Conservation (phyloP, 2,113 vertebrate species). For the Dipodomys spectabilis region DNA sequence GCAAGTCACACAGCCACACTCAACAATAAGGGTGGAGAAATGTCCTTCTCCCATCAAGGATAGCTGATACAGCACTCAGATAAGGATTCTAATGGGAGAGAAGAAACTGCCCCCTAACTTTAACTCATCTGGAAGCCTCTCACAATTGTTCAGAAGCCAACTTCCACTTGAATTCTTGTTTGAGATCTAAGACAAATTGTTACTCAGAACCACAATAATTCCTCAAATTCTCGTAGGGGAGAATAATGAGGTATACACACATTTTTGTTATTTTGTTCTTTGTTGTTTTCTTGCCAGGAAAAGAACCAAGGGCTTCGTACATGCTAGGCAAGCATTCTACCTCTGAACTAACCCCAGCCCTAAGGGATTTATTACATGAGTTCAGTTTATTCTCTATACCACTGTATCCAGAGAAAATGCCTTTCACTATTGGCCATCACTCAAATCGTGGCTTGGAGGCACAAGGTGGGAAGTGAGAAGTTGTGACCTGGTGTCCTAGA, state of each 20-base stretch:
- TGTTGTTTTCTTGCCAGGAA: not conserved
- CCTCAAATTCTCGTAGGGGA: not conserved
- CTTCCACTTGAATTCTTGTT: not conserved
- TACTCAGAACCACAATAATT: not conserved
- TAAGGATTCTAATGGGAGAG: not conserved
- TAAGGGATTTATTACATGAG: not conserved
- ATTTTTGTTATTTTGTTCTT: not conserved
- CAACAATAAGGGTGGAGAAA: no score
- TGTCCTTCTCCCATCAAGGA: not conserved
- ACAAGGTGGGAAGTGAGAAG: not conserved
- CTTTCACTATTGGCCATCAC: not conserved
- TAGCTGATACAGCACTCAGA: not conserved
- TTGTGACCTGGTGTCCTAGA: not conserved
- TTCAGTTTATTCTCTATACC: not conserved
- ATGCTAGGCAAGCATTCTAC: not conserved
- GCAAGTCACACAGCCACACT: not conserved
- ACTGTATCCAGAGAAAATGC: not conserved
- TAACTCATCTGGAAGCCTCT: not conserved
- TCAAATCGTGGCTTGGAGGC: not conserved
- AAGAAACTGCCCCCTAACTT: not conserved
- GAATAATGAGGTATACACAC: not conserved
- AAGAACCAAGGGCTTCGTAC: not conserved
- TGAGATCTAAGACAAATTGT: not conserved
- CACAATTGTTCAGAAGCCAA: not conserved
- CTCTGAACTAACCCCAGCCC: not conserved